Base-by-base conservation (phyloP, 2,797 vertebrate species). In the Propithecus deckenii region DNA sequence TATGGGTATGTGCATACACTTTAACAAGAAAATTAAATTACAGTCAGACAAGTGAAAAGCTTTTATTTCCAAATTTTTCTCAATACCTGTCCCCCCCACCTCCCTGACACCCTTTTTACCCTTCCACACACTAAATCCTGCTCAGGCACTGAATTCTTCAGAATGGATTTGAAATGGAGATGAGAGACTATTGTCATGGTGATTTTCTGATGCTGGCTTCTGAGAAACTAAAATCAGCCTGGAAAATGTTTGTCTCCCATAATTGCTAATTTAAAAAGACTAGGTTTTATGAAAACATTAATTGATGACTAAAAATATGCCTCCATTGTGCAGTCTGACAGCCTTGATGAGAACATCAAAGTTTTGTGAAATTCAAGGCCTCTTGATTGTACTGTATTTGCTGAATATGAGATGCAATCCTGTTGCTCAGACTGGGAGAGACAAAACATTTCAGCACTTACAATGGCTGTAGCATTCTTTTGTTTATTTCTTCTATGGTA, bases 401-500 rank as follows among this genome's bases (percentile, higher is more conserved):
- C 59, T 90, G 72, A 90, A 85, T 50, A 43, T 41, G 48, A 17
- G 18, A 20, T 50, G 43, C 35, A 87, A 41, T 59, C 32, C 55
- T 94, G 13, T 87, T 92, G 80, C 88, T 52, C 80, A 46, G 46
- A 52, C 65, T 92, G 59, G 23, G 46, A 69, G 25, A 65, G 50
- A 95, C n/a, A 86, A 78, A 57, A 46, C 25, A 80, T 57, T 95
- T 75, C 25, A 87, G 48, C 23, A 61, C 7, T 71, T n/a, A 89
- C 22, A 72, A 84, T 79, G 41, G 25, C 41, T 72, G n/a, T 35
- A 69, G 30, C 28, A 79, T 50, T 28, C n/a, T 92, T 93, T 76
- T 80, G 17, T 89, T 92, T 93, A 22, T 46, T 89, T 93, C 61
- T 86, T 96, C 41, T 85, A 5, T 55, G 72, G 76, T 50, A 92